Conservation (phyloP, 1,140 invertebrate genomes). For the Bombus cullumanus region DNA sequence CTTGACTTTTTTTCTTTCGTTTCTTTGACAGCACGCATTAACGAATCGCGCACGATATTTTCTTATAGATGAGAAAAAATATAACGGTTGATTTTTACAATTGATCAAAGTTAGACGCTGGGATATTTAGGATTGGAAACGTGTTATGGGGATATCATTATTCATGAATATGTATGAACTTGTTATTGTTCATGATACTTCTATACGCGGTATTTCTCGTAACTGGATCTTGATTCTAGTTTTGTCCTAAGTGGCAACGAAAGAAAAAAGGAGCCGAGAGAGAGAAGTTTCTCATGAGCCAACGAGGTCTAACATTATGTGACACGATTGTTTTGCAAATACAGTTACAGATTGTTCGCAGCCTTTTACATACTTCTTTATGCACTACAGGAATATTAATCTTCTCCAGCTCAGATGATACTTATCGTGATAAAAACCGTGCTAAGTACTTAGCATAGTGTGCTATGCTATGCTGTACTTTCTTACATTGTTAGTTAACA, state of each 20-base stretch:
- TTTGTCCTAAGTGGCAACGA: not conserved
- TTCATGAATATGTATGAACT: conserved; percentile 1
- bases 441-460: not conserved
- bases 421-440: not conserved
- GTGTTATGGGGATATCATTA: not conserved
- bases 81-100: not conserved
- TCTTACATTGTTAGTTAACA: too few species aligned
- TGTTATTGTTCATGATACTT: not conserved
- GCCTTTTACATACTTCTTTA: not conserved
- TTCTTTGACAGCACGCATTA: too few species aligned
- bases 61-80: not conserved
- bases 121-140: not conserved
- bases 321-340: not conserved
- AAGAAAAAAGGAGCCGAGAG: too few species aligned
- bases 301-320: not conserved
- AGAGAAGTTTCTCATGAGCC: not conserved
- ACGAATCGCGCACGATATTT: rapidly evolving
- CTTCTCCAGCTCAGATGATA: not conserved
- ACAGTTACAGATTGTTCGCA: not conserved
- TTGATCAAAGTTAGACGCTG: not conserved
- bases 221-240: not conserved
- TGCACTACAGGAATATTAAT: not conserved
- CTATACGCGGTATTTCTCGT: not conserved
- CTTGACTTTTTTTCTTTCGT: not conserved
- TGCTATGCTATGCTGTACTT: not conserved